Base-by-base conservation (phyloP, 1,140 invertebrate species). In the Zaprionus inermis region DNA sequence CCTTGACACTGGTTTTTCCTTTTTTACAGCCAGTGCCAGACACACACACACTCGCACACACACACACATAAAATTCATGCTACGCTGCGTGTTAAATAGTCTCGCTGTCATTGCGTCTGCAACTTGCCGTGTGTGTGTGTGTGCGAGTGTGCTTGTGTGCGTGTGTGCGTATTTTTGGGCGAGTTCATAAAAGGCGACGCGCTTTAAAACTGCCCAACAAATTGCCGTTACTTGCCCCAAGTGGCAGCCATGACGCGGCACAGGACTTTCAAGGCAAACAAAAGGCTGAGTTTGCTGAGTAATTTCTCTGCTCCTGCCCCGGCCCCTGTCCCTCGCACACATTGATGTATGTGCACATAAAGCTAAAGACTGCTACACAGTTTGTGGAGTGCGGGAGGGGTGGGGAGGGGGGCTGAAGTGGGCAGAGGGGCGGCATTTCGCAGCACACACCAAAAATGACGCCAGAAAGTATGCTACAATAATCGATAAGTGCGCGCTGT, bases 1-100 rank as follows among this genome's bases (percentile, higher is more conserved):
- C 91, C 91, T 92, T 92, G 91, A 92, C 91, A 92, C 91, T 92
- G 91, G 82, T 90, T 92, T 91, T 91, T 82, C 91, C 85, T 91
- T 32, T 32, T 9, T 5, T 9, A 70, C 74, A 67, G 36, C 54
- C 66, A 24, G 38, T 28, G 24, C 38, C 55, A 63, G 46, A 54
- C 52, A 63, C n/a, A 16, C 38, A 44, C 38, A 44, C n/a, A 41
- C 38, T 34, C 36, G 36, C 41, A 44, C 52, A 52, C 20, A 52
- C 60, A 51, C 57, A 24, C 56, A 58, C 58, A 83, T 86, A 78
- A 83, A 88, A 86, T 76, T 86, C 76, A 86, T 86, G 82, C 68
- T 76, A 78, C 76, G 82, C 86, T 78, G 83, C 84, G 83, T 88
- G 83, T 86, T 86, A 86, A 86, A 86, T 86, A 86, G 83, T 89